Evolutionary conservation across 2,113 vertebrate genomes (phyloP).

Genomic region (Columba livia): DNA sequence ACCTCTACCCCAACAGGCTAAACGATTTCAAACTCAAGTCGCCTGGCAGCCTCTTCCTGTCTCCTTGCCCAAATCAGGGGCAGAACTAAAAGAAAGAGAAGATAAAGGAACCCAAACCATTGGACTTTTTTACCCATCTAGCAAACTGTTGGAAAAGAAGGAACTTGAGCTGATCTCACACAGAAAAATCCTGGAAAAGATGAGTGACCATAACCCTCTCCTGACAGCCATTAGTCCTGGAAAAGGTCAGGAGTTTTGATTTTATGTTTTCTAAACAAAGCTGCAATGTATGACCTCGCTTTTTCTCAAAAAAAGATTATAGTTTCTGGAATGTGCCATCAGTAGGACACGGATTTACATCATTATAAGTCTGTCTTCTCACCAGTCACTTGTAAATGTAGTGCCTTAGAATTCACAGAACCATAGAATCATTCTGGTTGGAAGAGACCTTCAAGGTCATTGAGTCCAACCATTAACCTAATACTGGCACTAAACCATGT

Average conservation of each 20-base stretch:
- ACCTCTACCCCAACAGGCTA: not conserved
- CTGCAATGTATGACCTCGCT: not conserved
- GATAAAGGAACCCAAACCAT: conserved; percentile 85
- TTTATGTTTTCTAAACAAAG: not conserved
- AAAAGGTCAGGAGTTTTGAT: conserved; percentile 77
- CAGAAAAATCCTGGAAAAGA: conserved; percentile 74
- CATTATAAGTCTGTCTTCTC: not conserved
- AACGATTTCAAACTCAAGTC: conserved; percentile 22
- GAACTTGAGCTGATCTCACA: conserved; percentile 72
- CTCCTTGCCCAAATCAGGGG: not conserved
- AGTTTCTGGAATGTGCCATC: not conserved
- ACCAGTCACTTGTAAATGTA: not conserved
- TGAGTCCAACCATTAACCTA: too few species aligned
- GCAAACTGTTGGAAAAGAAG: conserved; percentile 78
- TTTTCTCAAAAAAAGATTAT: not conserved
- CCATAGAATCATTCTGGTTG: too few species aligned
- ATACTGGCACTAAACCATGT: too few species aligned
- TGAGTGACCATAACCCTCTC: conserved; percentile 77
- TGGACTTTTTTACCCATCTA: conserved; percentile 90
- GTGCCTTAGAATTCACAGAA: not conserved
- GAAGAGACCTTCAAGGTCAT: too few species aligned
- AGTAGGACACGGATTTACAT: not conserved
- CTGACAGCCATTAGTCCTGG: conserved; percentile 90
- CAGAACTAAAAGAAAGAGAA: conserved; percentile 38
- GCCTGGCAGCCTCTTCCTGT: conserved; percentile 70